Evolutionary conservation across 2,113 vertebrate species (phyloP).

Genomic region (Hepsetus odoe): DNA sequence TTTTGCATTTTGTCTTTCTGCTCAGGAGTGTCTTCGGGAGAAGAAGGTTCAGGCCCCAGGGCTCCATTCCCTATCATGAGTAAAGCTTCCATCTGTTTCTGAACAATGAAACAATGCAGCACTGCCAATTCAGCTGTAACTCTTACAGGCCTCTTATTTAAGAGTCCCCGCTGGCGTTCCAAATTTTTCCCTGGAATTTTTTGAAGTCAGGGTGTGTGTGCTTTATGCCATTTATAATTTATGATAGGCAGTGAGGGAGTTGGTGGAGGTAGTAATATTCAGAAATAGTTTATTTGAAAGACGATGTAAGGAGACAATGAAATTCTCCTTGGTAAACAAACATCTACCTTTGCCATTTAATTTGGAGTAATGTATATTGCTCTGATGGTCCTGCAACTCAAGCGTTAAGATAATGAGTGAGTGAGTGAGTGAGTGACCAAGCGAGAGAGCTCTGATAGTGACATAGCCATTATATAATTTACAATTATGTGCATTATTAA

Average conservation of each 20-base stretch:
- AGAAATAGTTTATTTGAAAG: neutral
- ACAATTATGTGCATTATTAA: too few species aligned
- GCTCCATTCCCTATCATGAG: conserved; percentile 37
- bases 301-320: neutral
- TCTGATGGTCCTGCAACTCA: too few species aligned
- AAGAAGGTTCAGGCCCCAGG: conserved; percentile 27
- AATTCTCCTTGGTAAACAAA: neutral
- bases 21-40: conserved; percentile 17
- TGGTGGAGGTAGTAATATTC: neutral
- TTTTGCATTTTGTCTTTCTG: neutral
- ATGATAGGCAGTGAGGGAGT: neutral
- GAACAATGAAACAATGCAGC: conserved; percentile 55
- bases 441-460: too few species aligned
- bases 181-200: conserved; percentile 45
- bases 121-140: conserved; percentile 51
- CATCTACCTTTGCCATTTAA: neutral
- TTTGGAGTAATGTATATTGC: neutral
- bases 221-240: neutral
- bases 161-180: conserved; percentile 44
- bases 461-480: too few species aligned
- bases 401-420: too few species aligned
- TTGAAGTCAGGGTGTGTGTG: conserved; percentile 26
- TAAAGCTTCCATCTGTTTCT: conserved; percentile 64
- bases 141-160: conserved; percentile 52
- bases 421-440: too few species aligned